Base-by-base conservation (phyloP, 2,113 vertebrate species). In the Spea bombifrons region DNA sequence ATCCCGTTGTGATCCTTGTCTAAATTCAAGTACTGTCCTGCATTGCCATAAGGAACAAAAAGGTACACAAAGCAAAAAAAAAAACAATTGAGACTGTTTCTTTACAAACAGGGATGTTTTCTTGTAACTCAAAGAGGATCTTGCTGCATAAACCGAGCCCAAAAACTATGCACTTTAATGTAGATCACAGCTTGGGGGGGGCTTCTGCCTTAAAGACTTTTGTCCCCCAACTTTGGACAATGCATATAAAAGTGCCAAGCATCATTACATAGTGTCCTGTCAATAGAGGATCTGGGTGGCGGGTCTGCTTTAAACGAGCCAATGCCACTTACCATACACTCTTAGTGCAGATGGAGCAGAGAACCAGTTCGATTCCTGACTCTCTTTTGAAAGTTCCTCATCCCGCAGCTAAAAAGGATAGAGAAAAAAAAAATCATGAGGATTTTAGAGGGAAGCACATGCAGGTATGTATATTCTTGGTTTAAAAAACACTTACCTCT, bases 321-420 rank as follows among this genome's bases (percentile, higher is more conserved):
- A 3, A 8, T 53, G 7, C 10, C 7, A 87, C 90, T 83, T 93
- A 99, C 97, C 96, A 82, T 98, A 99, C 76, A 99, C 96, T 75
- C 96, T 84, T 13, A 99, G 89, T 61, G 97, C 97, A 43, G 97
- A 99, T 44, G 97, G 97, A 78, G 97, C 97, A 63, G 97, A 99
- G 91, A 99, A 99, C 96, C 97, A 99, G 61, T 99, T 99, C 75
- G 96, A 96, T 90, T 99, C 97, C 89, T 99, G 97, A 91, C 95
- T 99, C 89, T 99, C 97, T 85, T 99, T 99, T 69, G 97, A 98
- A 83, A 99, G 88, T 84, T 99, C 97, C 86, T 99, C 97, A 84
- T 99, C 97, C 86, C 97, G 92, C 84, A 99, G 89, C 97, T 99
- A 86, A 88, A 84, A 30, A 46, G 72, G 86, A 88, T 80, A 84